Conservation (phyloP, 2,113 vertebrate genomes). For the Nycticryphes semicollaris region DNA sequence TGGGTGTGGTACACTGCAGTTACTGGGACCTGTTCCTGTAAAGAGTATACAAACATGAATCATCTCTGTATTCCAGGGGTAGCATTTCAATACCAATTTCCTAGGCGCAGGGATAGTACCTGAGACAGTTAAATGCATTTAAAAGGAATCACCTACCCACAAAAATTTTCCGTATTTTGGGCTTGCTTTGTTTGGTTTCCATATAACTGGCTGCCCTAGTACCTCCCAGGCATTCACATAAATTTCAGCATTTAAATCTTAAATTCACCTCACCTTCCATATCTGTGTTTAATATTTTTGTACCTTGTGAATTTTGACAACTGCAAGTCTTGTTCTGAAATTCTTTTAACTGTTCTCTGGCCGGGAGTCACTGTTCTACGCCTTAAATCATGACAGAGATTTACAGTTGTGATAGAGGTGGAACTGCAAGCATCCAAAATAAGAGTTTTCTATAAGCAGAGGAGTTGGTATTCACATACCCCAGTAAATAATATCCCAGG, state of each 20-base stretch:
- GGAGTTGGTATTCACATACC: not conserved
- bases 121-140: not conserved
- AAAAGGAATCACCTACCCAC: not conserved
- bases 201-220: not conserved
- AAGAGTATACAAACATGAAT: not conserved
- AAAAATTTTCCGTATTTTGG: not conserved
- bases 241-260: not conserved
- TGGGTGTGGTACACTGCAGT: fast-evolving
- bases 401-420: not conserved
- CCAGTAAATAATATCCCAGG: not conserved
- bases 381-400: not conserved
- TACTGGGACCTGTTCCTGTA: not conserved
- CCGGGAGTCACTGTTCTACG: fast-evolving
- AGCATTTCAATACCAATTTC: not conserved
- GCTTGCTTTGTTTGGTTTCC: not conserved
- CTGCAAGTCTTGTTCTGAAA: not conserved
- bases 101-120: not conserved
- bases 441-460: not conserved
- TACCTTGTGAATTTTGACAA: not conserved
- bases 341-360: not conserved
- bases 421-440: not conserved
- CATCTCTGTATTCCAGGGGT: not conserved
- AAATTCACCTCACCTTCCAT: not conserved
- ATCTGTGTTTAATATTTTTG: not conserved
- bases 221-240: fast-evolving